Evolutionary conservation across 2,888 invertebrate genomes (phyloP), one percentile per base, ranked within the genome.

Genomic region (Drosophila sordidula): DNA sequence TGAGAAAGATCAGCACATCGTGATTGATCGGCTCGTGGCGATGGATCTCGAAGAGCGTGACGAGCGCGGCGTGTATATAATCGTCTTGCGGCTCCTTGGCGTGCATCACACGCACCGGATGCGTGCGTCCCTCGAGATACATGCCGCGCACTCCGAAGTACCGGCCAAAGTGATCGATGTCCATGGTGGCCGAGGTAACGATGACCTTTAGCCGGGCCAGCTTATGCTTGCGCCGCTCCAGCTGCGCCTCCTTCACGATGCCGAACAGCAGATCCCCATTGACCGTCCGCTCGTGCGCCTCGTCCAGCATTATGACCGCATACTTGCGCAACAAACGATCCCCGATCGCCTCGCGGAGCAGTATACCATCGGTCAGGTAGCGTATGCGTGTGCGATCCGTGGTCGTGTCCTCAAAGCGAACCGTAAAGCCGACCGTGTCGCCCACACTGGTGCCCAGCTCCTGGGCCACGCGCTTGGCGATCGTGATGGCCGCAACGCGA

Each of bases 151-250:
- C 97, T 86, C 96, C 95, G 91, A 98, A 99, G 91, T 98, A 99
- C 70, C 94, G 93, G 36, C 96, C 95, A 92, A 99, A 98, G 87
- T 97, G 96, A 91, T 98, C 97, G 8, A 98, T 97, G 92, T 98
- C 97, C 97, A 98, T 98, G 12, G 98, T 98, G 0, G 98, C 98
- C 0, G 98, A 98, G 95, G 98, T 98, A 49, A 98, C 94, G 36
- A 98, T 94, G 90, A 96, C 95, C 93, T 97, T 97, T 11, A 97
- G 90, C 1, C 94, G 94, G 46, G 93, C 89, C 52, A 94, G 76
- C 65, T 94, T 94, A 2, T 80, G 63, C 41, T 93, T 93, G 89
- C 92, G 93, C 61, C 98, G 93, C 75, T 95, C 94, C 82, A 94
- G 95, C 90, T 98, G 98, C 0, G 98, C 98, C 76, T 95, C 93